Evolutionary conservation across 2,797 vertebrate genomes (phyloP), one percentile per base, ranked within the genome.

Genomic region (Petrocephalus sullivani): DNA sequence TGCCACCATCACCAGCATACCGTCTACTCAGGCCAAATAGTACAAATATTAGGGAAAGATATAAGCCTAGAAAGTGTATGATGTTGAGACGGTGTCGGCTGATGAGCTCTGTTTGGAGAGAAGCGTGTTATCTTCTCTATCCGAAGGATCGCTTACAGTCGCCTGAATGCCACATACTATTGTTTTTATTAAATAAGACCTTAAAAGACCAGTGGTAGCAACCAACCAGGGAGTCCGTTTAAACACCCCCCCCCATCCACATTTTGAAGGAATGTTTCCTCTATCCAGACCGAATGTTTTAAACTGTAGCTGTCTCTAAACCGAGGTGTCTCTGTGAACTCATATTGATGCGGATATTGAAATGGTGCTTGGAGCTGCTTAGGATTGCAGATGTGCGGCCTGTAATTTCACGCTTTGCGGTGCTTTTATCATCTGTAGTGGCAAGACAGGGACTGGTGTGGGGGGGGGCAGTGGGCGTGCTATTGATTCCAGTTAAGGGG

Each of bases 341-440:
- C 8, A 2, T 60, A 51, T 58, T 60, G 57, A 85, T 54, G 60
- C 46, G 21, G 9, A 46, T 37, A 12, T 21, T 33, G 51, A 54
- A 85, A 85, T 19, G 0, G 89, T 89, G 87, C 89, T 90, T 86
- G 23, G 82, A 58, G 87, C 92, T 93, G 91, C 90, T 92, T 92
- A 93, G 94, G 92, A 90, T 89, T 91, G 90, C 85, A 33, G 88
- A 92, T 89, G 81, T 67, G 87, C 92, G 91, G 90, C 92, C 89
- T 95, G 90, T 91, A 91, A 93, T 95, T 94, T 94, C 88, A 93
- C 94, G 91, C 92, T 93, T 93, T 92, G 78, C 92, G 93, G 86
- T 89, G 91, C 93, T 95, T 93, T 92, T 93, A 91, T 94, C 87
- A 90, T 85, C 89, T 89, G 90, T 93, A 92, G 92, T 90, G 90